A percentile compares a stretch with the other conserved stretches of the same genome.
Evolutionary conservation across 2,113 vertebrate species (phyloP).

Genomic region (Phodopus roborovskii): DNA sequence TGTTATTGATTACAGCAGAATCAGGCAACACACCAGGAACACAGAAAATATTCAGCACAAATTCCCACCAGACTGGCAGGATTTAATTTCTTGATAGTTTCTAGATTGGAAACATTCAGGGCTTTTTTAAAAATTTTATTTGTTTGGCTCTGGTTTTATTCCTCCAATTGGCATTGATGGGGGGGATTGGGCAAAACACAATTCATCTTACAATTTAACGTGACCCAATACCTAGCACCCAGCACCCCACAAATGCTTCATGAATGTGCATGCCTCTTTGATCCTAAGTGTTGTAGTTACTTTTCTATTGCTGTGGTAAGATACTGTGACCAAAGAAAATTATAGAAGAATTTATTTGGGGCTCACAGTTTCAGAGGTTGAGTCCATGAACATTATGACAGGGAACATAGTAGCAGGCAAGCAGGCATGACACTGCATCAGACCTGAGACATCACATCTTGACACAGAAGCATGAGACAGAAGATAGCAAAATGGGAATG

Average conservation of each 20-base stretch:
- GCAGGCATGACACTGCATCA: background rate
- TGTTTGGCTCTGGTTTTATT: background rate
- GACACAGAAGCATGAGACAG: background rate
- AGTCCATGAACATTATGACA: background rate
- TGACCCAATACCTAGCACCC: background rate
- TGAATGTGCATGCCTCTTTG: background rate
- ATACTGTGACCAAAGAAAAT: background rate
- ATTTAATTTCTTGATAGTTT: background rate
- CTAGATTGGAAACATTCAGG: background rate
- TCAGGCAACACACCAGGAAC: background rate
- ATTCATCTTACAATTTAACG: background rate
- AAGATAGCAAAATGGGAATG: background rate
- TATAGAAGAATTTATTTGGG: background rate
- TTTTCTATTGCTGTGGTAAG: background rate
- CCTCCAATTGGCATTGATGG: background rate
- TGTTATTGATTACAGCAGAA: background rate
- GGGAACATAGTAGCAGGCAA: background rate
- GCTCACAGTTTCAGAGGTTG: background rate
- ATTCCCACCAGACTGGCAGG: background rate
- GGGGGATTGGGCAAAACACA: background rate
- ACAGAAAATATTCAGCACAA: background rate
- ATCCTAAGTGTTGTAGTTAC: background rate
- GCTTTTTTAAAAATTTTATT: background rate
- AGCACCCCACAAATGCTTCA: background rate
- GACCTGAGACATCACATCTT: background rate